Conservation (phyloP, 2,113 vertebrate species). For the Apodemus sylvaticus region DNA sequence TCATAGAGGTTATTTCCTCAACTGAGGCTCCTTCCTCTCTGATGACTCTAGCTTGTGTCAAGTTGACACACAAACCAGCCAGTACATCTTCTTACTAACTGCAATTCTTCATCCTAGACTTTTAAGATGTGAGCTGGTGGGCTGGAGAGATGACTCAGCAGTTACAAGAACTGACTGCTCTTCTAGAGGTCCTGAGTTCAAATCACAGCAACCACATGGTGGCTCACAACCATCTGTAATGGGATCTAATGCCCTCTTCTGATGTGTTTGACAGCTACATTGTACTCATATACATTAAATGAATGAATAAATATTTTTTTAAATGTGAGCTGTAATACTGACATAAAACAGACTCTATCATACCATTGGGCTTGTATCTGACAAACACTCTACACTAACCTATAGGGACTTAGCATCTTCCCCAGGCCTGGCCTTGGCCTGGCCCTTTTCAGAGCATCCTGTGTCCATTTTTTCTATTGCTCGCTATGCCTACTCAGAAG, state of each 20-base stretch:
- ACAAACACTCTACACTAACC: background rate
- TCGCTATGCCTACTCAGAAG: background rate
- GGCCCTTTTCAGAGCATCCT: background rate
- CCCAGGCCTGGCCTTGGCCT: background rate
- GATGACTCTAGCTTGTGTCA: no score
- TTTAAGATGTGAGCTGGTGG: conserved; percentile 14
- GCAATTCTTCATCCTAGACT: conserved; percentile 8
- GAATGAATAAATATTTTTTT: background rate
- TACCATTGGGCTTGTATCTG: background rate
- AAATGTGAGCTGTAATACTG: background rate
- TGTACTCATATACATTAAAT: no score
- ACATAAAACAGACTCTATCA: background rate
- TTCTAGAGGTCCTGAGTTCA: no score
- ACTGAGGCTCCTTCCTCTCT: no score
- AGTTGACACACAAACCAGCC: no score
- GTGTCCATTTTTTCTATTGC: background rate
- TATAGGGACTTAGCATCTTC: background rate
- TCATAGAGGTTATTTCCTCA: no score
- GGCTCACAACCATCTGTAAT: no score
- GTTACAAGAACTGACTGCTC: no score
- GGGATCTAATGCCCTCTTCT: no score
- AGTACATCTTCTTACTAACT: background rate
- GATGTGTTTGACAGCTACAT: no score
- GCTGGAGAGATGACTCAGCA: no score
- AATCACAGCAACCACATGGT: no score